Evolutionary conservation across 2,113 vertebrate species (phyloP).

Genomic region (Numenius arquata): DNA sequence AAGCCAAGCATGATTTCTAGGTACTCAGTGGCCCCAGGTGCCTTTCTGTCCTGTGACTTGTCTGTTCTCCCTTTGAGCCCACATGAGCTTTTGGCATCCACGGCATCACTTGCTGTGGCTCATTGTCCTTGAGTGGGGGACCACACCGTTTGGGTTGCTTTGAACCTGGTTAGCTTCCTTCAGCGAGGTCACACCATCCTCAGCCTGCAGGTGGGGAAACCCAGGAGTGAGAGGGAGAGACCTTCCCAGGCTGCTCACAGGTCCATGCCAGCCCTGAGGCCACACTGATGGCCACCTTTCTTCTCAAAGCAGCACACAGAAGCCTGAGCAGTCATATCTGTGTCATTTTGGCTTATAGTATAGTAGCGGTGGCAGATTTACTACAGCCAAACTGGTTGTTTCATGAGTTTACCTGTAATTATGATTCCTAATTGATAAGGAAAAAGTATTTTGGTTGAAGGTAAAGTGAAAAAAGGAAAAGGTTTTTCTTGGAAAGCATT

Average conservation of each 20-base stretch:
- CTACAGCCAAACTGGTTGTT: not conserved
- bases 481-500: not conserved
- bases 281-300: accelerated
- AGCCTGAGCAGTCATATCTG: not conserved
- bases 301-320: not conserved
- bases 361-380: not conserved
- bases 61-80: not conserved
- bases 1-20: not conserved
- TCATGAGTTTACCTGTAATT: not conserved
- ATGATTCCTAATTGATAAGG: not conserved
- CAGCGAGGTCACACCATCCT: not conserved
- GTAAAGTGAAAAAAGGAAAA: not conserved
- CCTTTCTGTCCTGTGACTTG: not conserved
- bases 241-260: not conserved
- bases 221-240: not conserved
- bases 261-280: not conserved
- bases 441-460: not conserved
- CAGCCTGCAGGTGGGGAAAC: not conserved
- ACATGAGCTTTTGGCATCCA: accelerated
- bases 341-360: not conserved
- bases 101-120: accelerated
- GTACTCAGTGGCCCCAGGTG: not conserved
- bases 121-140: accelerated
- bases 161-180: not conserved
- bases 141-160: not conserved